Evolutionary conservation across 2,888 invertebrate species (phyloP), one percentile per base, ranked within the genome.

Genomic region (Hyalella azteca): DNA sequence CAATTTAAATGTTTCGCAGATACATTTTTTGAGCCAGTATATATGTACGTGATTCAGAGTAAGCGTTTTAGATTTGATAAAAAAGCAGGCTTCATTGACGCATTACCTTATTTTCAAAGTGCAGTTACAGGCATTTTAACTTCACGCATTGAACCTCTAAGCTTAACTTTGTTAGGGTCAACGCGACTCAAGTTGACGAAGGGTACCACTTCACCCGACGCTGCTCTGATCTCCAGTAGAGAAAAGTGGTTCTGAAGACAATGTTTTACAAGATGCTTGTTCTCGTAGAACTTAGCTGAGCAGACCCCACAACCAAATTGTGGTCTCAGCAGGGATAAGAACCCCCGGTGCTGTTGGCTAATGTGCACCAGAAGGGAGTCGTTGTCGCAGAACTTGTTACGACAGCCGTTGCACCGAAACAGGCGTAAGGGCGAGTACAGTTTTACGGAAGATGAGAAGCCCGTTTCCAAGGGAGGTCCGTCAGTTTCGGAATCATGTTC

Each of bases 201-300:
- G 5, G 66, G 66, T 29, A 66, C 26, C 36, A 66, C 66, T 19
- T 66, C 66, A 13, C 66, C 66, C 15, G 66, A 29, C 11, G 83
- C 81, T 48, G 81, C 80, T 40, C 81, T 54, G 40, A 83, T 84
- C 45, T 84, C 82, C 3, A 84, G 73, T 13, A 84, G 78, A 0
- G 84, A 84, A 15, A 81, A 82, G 49, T 84, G 84, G 73, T 84
- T 80, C 48, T 84, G 82, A 13, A 84, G 78, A 77, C 84, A 84
- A 29, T 84, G 84, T 36, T 82, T 84, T 36, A 82, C 81, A 19
- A 84, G 59, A 49, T 84, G 81, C 40, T 84, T 84, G 78, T 82
- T 82, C 66, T 82, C 82, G 66, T 79, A 84, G 78, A 84, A 84
- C 29, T 78, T 81, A 3, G 84, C 84, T 15, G 84, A 81, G 29